Evolutionary conservation across 2,797 vertebrate species (phyloP).

Genomic region (Phoeniculus purpureus): DNA sequence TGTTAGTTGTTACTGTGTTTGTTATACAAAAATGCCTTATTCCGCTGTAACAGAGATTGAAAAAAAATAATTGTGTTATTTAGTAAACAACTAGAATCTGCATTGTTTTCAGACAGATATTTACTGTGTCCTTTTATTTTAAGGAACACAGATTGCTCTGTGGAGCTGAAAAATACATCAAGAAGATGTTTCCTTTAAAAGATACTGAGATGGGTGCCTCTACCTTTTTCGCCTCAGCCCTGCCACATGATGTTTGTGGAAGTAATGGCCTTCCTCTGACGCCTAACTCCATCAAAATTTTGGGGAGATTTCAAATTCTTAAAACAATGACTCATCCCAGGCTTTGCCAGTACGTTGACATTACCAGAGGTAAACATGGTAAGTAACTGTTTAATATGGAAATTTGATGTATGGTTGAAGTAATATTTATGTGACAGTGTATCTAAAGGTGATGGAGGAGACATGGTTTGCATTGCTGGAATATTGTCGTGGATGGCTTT

Average conservation of each 20-base stretch:
- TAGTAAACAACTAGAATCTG: neutral
- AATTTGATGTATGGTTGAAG: neutral
- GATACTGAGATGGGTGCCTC: constrained; percentile 93
- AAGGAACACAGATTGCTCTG: neutral
- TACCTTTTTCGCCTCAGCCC: constrained; percentile 96
- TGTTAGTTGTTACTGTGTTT: neutral
- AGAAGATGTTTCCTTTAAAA: constrained; percentile 88
- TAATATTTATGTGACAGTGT: neutral
- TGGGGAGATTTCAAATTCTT: constrained; percentile 97
- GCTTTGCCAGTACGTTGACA: constrained; percentile 97
- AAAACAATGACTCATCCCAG: constrained; percentile 94
- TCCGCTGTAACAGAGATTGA: neutral
- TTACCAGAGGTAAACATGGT: constrained; percentile 97
- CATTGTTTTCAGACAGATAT: neutral
- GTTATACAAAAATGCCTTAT: neutral
- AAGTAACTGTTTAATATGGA: constrained; percentile 22
- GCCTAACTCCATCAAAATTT: constrained; percentile 98
- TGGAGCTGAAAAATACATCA: neutral
- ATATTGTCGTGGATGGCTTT: too few relatives aligned
- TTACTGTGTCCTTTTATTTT: constrained; percentile 1
- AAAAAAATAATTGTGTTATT: neutral
- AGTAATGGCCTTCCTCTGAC: constrained; percentile 98
- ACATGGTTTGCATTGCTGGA: neutral
- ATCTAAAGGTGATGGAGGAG: neutral
- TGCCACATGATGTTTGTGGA: constrained; percentile 98